A percentile compares a stretch with the other conserved stretches of the same genome.
Conservation (phyloP, 2,113 vertebrate species). For the Pterocles gutturalis region DNA sequence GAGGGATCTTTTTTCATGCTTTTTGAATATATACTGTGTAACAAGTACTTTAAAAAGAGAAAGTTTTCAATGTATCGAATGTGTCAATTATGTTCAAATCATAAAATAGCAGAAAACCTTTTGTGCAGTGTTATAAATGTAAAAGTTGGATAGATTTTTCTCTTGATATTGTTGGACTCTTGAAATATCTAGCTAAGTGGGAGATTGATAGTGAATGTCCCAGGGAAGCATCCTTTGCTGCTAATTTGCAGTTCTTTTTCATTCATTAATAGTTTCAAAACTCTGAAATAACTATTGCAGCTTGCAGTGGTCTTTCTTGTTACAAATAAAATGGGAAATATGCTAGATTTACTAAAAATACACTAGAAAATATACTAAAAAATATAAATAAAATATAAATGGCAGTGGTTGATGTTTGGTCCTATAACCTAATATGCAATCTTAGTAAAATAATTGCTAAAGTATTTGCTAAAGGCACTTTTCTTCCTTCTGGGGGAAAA, state of each 20-base stretch:
- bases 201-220: background rate
- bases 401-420: background rate
- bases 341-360: background rate
- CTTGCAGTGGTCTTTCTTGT: background rate
- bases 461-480: background rate
- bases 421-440: background rate
- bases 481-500: rapidly evolving
- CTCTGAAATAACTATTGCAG: background rate
- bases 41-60: background rate
- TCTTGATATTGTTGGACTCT: background rate
- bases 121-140: background rate
- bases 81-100: background rate
- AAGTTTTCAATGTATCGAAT: background rate
- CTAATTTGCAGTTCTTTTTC: background rate
- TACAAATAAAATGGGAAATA: background rate
- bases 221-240: background rate
- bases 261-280: background rate
- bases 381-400: background rate
- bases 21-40: background rate
- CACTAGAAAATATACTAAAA: background rate
- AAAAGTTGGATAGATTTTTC: background rate
- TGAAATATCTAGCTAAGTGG: background rate
- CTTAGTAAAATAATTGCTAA: background rate
- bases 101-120: background rate
- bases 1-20: background rate